phyloP scores from a whole-genome alignment of 64 coral and sea anemone species.

The Montipora efflorescens region DNA sequence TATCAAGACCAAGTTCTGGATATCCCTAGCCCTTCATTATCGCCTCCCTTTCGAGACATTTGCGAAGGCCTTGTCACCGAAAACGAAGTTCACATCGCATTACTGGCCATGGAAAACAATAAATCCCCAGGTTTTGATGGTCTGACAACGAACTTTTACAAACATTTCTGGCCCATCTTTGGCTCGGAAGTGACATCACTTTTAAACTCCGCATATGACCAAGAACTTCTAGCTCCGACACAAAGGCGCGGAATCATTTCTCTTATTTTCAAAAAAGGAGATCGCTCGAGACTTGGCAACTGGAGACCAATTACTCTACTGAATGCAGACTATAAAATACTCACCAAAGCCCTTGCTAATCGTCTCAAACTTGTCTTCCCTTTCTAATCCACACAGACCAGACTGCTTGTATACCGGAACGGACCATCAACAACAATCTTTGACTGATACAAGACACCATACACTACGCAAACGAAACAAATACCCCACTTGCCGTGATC shows the following conservation, averaged over 20 bases:
- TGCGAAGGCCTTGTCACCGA: too few species aligned
- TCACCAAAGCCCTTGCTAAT: background rate
- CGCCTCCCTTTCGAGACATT: too few species aligned
- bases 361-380: background rate
- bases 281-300: background rate
- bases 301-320: background rate
- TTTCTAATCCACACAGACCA: background rate
- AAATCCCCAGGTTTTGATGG: too few species aligned
- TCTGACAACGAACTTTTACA: too few species aligned
- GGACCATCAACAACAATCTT: background rate
- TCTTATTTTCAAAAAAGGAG: background rate
- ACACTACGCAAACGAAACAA: background rate
- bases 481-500: background rate
- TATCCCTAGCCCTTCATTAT: too few species aligned
- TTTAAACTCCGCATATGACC: background rate
- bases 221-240: background rate
- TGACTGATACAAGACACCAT: background rate
- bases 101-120: too few species aligned
- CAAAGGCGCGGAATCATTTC: background rate
- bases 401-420: background rate
- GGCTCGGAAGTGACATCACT: background rate
- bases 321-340: slow-evolving; percentile 27
- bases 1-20: too few species aligned
- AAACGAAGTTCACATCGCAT: too few species aligned
- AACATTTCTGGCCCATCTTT: too few species aligned